Evolutionary conservation across 2,888 invertebrate genomes (phyloP), one percentile per base, ranked within the genome.

Genomic region (Amitus sp.): DNA sequence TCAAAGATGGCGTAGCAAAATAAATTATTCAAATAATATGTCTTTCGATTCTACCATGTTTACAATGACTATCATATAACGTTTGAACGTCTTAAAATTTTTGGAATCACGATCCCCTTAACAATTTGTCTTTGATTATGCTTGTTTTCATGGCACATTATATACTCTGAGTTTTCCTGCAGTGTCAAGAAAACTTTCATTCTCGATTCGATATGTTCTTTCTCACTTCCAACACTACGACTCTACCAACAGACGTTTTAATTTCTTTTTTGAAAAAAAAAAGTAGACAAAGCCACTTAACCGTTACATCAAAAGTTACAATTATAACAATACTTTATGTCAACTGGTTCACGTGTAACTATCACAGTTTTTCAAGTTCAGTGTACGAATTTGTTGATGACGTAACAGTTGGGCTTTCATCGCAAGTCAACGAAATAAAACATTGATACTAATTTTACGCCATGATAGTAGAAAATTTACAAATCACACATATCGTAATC

Each of bases 181-280:
- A 23, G 23, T 7, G 7, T 23, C 23, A 7, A 23, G 23, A 7
- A 23, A 23, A 23, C 23, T 23, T 23, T 23, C 23, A 23, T 43
- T 13, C 43, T 13, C 18, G 9, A 27, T 43, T 50, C 59, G 63
- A 63, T 63, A 63, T 63, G 63, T 63, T 63, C 47, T 55, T 63
- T 56, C 56, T 59, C 39, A 37, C 15, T 37, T 7, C 17, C 43
- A 12, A 37, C 17, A 30, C 13, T 13, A 23, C 1, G 13, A 23
- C 17, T 46, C 28, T 10, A 46, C 28, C 3, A 28, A 30, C 15
- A 1, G n/a, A 47, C 30, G n/a, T 9, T n/a, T 30, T n/a, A 9
- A 30, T 30, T 30, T 30, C n/a, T 30, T n/a, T n/a, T n/a, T n/a
- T n/a, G 12, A 20, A 45, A 45, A 30, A 30, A 23, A 23, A 23